These are phyloP conservation scores for Drosophila melanosoma DNA, from an alignment of 2,888 invertebrate species.

Conservation along the genomic window DNA sequence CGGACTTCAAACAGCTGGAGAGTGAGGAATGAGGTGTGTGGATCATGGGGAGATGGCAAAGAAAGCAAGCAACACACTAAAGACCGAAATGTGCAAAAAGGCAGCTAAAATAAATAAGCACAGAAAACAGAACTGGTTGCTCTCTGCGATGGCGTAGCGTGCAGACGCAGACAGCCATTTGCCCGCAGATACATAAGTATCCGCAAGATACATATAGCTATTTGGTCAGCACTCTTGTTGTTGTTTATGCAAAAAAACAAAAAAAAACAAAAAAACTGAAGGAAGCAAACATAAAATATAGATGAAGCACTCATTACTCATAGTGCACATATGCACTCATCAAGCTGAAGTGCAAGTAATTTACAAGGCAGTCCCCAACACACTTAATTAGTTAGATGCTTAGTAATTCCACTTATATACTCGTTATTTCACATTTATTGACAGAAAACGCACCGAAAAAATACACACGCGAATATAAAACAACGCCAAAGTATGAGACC, in stretches of 20 bases:
- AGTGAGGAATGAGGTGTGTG: slow-evolving; percentile 18
- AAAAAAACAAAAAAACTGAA: slow-evolving; percentile 38
- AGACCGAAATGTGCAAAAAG: slow-evolving; percentile 71
- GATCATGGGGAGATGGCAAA: slow-evolving; percentile 38
- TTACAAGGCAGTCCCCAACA: neutral
- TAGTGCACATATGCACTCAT: slow-evolving; percentile 10
- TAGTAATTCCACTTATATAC: slow-evolving; percentile 36
- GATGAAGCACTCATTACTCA: slow-evolving; percentile 1
- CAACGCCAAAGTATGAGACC: slow-evolving; percentile 63
- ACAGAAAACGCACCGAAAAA: slow-evolving; percentile 8
- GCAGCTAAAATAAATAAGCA: slow-evolving; percentile 70
- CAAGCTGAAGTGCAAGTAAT: slow-evolving; percentile 14
- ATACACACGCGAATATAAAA: slow-evolving; percentile 55
- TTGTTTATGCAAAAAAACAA: slow-evolving; percentile 45
- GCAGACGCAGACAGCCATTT: slow-evolving; percentile 20
- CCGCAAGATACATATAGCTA: slow-evolving; percentile 50
- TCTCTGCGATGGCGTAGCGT: slow-evolving; percentile 46
- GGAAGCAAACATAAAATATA: slow-evolving; percentile 23
- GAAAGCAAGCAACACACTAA: slow-evolving; percentile 54
- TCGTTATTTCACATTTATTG: slow-evolving; percentile 49
- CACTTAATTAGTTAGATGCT: slow-evolving; percentile 43
- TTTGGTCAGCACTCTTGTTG: slow-evolving; percentile 43
- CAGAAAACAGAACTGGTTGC: slow-evolving; percentile 66
- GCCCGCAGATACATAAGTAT: slow-evolving; percentile 55
- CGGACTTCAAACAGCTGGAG: slow-evolving; percentile 39